Evolutionary conservation across 2,113 vertebrate species (phyloP), one percentile per base, ranked within the genome.

Genomic region (Choloepus hoffmanni): DNA sequence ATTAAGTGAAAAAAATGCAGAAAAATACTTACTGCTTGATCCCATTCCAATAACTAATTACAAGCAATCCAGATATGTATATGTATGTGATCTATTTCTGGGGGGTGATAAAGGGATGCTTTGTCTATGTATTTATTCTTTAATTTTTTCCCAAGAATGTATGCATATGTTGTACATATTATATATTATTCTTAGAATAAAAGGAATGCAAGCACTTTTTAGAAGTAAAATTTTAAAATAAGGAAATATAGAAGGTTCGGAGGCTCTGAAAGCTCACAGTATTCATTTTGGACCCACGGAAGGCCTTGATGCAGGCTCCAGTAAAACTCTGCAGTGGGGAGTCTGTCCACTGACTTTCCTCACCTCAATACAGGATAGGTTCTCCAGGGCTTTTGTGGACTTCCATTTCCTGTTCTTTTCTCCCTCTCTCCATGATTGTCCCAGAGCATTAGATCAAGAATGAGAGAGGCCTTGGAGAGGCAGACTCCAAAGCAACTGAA

Each of bases 141-240:
- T 45, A 62, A 36, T 55, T 95, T 88, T 60, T 67, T 15, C 13
- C 21, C n/a, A 28, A 74, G 24, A 81, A 85, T 65, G 21, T 65
- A 53, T 62, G 78, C 13, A 43, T 10, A 33, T 60, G 23, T 82
- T 53, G 3, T 68, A 36, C 18, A 19, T 74, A 79, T 48, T 62
- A 58, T 40, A 23, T 84, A 72, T 92, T 45, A 55, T 55, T 85
- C 93, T 92, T 76, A 43, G 30, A 85, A 77, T 65, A 76, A 10
- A 74, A 63, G 30, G 74, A 89, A 85, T 92, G 30, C n/a, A 70
- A 87, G 60, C 21, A 87, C 53, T 92, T 93, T 82, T 77, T n/a
- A 87, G 36, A 63, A 60, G 14, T 53, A 88, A 48, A 72, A 72
- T 30, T 93, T 91, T 95, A 33, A 85, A 93, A 89, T 36, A 95